phyloP scores from a whole-genome alignment of 2,888 invertebrate species.

The Oxyscelio sp. region DNA sequence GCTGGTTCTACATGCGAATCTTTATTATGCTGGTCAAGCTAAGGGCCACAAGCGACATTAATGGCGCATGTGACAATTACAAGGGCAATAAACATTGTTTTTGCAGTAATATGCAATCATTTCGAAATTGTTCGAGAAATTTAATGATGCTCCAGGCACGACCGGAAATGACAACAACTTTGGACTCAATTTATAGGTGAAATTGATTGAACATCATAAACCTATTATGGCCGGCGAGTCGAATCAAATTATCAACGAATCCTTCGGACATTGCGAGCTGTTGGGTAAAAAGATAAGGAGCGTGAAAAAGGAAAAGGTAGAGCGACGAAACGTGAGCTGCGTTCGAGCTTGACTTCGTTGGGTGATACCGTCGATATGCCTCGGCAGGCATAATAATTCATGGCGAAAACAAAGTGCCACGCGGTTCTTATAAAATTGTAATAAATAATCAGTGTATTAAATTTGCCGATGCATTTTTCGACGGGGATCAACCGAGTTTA shows the following conservation, averaged over 20 bases:
- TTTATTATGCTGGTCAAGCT: constrained; percentile 12
- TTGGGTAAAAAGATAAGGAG: constrained; percentile 64
- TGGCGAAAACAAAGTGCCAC: constrained; percentile 28
- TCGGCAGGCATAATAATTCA: constrained; percentile 58
- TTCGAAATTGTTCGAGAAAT: constrained; percentile 2
- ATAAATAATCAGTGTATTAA: constrained; percentile 36
- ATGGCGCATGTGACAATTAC: constrained; percentile 11
- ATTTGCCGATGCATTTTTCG: constrained; percentile 19
- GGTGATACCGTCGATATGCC: constrained; percentile 46
- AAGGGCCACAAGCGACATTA: constrained; percentile 10
- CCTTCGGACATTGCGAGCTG: constrained; percentile 76
- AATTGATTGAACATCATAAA: constrained; percentile 82
- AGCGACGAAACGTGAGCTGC: constrained; percentile 56
- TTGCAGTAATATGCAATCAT: constrained; percentile 6
- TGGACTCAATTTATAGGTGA: constrained; percentile 58
- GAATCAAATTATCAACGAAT: constrained; percentile 81
- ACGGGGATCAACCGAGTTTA: not conserved
- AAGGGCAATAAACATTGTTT: constrained; percentile 5
- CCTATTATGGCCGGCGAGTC: constrained; percentile 78
- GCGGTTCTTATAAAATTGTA: constrained; percentile 31
- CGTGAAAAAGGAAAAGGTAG: constrained; percentile 63
- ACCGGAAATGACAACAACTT: constrained; percentile 39
- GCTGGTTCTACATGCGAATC: constrained; percentile 11
- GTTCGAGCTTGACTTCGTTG: constrained; percentile 50
- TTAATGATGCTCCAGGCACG: not conserved